Evolutionary conservation across 2,113 vertebrate genomes (phyloP), one percentile per base, ranked within the genome.

Genomic region (Rhea pennata): DNA sequence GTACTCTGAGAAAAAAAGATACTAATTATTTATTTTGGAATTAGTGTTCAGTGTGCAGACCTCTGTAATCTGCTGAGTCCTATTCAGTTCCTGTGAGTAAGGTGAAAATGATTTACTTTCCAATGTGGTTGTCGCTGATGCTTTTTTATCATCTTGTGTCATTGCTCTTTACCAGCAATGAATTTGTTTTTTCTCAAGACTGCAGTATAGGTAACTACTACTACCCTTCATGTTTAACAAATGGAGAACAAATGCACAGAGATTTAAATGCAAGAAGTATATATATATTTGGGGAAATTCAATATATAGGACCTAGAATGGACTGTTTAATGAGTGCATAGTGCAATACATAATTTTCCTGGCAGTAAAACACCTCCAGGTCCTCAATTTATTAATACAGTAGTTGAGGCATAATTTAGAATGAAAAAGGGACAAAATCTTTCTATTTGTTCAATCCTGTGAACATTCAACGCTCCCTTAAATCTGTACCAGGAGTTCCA

Each of bases 221-320:
- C 13, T 61, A 9, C 2, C 36, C n/a, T 71, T 81, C 33, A 53
- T 8, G 50, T 10, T 64, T 78, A 8, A 27, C 5, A 84, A 81
- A 88, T 23, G 5, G 20, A 40, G 26, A 80, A 58, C 2, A 83
- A 1, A 9, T 14, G 3, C 31, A 42, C 20, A 62, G 72, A 27
- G 1, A 42, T 42, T 50, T 61, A 15, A 62, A 4, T 56, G 10
- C 9, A 66, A 87, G 21, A 78, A 64, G 12, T 71, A 48, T 50
- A 31, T 50, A 31, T 10, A 29, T 67, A 36, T 42, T 70, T 83
- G 20, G 7, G 3, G 14, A 87, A 84, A 87, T 65, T 15, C 16
- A 84, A 9, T 7, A 24, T n/a, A 27, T 62, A 69, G 59, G 1
- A n/a, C 40, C 15, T 5, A 88, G 4, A 71, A 2, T 0, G 1